A percentile compares a stretch with the other conserved stretches of the same genome.
Conservation (phyloP, 2,888 invertebrate species). For the Gryllus longicercus region DNA sequence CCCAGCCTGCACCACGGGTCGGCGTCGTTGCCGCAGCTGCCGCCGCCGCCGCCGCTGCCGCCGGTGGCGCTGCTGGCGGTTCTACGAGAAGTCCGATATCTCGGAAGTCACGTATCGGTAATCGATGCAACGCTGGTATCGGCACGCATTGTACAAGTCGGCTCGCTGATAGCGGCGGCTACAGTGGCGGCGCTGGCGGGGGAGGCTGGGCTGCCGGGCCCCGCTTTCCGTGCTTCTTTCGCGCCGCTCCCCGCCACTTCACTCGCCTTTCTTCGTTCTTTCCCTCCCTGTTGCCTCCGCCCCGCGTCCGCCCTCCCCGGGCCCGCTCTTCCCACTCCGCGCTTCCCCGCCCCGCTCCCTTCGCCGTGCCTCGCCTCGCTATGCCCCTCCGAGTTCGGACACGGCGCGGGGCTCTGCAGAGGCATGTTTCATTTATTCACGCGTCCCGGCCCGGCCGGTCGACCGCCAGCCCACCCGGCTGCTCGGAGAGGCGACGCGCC, state of each 20-base stretch:
- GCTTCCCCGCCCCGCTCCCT: not conserved
- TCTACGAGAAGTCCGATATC: constrained; percentile 8
- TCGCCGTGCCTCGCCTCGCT: not conserved
- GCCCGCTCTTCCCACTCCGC: not conserved
- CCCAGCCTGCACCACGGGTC: not conserved
- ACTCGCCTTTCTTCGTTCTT: not conserved
- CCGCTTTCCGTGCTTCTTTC: not conserved
- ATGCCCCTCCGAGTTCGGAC: too few species aligned
- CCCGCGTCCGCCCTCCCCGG: not conserved
- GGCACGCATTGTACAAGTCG: constrained; percentile 17
- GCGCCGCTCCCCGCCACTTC: not conserved
- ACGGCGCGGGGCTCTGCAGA: too few species aligned
- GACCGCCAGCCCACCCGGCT: not conserved
- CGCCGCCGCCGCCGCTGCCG: not conserved
- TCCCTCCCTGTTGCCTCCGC: not conserved
- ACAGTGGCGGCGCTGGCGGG: not conserved
- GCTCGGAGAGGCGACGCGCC: not conserved
- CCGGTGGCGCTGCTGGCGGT: not conserved
- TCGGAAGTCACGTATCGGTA: constrained; percentile 17
- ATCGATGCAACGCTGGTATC: constrained; percentile 17
- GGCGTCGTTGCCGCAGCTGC: not conserved
- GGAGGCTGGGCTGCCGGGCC: not conserved
- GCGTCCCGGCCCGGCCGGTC: not conserved
- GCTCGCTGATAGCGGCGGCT: not conserved
- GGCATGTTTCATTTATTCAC: not conserved